Conservation (phyloP, 2,888 invertebrate species). For the Pammene fasciana region DNA sequence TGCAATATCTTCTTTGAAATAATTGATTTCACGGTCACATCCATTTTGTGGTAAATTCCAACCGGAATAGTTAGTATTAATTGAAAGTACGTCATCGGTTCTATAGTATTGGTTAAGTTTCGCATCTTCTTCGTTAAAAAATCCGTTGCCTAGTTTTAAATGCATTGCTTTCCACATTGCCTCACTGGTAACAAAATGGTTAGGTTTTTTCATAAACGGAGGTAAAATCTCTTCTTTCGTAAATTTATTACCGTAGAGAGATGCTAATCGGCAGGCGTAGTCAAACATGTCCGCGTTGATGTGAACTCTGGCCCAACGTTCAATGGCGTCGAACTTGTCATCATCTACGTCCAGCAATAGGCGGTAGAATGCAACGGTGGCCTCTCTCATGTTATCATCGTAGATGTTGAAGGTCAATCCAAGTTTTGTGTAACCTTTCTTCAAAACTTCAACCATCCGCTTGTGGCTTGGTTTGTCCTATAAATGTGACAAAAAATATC, state of each 20-base stretch:
- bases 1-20: conserved; percentile 86
- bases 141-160: conserved; percentile 56
- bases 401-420: conserved; percentile 77
- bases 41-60: conserved; percentile 78
- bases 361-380: conserved; percentile 73
- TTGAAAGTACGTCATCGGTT: conserved; percentile 54
- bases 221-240: conserved; percentile 58
- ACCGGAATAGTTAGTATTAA: conserved; percentile 74
- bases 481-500: conserved; percentile 46
- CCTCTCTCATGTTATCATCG: conserved; percentile 74
- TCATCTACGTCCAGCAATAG: conserved; percentile 67
- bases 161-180: conserved; percentile 68
- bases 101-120: conserved; percentile 58
- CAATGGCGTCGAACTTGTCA: conserved; percentile 62
- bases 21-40: conserved; percentile 81
- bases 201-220: conserved; percentile 76
- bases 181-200: conserved; percentile 71
- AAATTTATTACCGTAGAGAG: conserved; percentile 64
- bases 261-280: conserved; percentile 73
- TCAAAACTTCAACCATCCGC: conserved; percentile 54
- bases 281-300: conserved; percentile 79
- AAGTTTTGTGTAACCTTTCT: conserved; percentile 60
- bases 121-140: conserved; percentile 52
- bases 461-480: conserved; percentile 61
- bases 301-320: conserved; percentile 66